Evolutionary conservation across 2,113 vertebrate genomes (phyloP).

Genomic region (Thunnus thynnus): DNA sequence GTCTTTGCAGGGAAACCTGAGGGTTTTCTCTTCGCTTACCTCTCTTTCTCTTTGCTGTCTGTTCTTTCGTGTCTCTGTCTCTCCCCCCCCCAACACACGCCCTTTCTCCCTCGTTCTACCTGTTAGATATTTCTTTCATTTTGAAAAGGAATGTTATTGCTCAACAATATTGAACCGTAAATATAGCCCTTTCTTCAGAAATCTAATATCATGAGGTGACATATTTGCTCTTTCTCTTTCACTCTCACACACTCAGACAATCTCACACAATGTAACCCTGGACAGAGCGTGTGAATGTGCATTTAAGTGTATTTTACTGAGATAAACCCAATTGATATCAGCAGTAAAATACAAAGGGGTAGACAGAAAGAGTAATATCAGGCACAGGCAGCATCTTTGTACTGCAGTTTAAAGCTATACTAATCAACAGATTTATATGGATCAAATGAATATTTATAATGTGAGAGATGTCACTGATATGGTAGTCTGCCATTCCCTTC

Average conservation of each 20-base stretch:
- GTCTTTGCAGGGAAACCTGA: constrained; percentile 16
- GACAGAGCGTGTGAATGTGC: neutral
- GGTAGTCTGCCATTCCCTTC: too few species aligned
- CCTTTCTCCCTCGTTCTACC: constrained; percentile 5
- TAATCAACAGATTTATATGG: too few species aligned
- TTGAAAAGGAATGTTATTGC: constrained; percentile 37
- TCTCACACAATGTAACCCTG: too few species aligned
- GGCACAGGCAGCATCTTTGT: too few species aligned
- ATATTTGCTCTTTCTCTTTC: constrained; percentile 6
- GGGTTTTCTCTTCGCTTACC: constrained; percentile 2
- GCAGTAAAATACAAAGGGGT: neutral
- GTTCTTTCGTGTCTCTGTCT: neutral
- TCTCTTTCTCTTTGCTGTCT: neutral
- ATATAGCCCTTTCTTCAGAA: constrained; percentile 34
- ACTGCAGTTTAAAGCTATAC: too few species aligned
- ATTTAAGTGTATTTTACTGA: neutral
- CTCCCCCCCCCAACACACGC: neutral
- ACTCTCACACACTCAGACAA: neutral
- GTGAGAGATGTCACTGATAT: too few species aligned
- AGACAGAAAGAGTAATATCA: too few species aligned
- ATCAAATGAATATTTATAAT: too few species aligned
- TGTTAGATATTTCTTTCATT: constrained; percentile 39
- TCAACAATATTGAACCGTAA: constrained; percentile 33
- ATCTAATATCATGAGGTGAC: constrained; percentile 31
- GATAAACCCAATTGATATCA: neutral